Evolutionary conservation across 2,113 vertebrate species (phyloP), one percentile per base, ranked within the genome.

Genomic region (Archocentrus centrarchus): DNA sequence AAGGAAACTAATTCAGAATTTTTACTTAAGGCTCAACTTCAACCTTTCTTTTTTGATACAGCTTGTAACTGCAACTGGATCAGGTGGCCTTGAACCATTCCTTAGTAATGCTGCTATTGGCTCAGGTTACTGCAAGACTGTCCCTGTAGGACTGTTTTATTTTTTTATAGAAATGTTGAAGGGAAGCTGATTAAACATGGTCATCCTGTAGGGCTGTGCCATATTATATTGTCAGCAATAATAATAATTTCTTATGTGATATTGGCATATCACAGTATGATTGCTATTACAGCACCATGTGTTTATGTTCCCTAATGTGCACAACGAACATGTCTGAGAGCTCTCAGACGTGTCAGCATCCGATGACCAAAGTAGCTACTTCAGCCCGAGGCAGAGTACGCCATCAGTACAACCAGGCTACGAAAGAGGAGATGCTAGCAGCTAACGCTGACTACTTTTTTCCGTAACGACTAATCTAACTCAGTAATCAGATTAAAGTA

Each of bases 61-160:
- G 0, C 27, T 68, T 68, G 1, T 13, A 13, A 8, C 4, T 44
- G 41, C 3, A 4, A 44, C 41, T 44, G 41, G 41, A 44, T 44
- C 41, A 44, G 18, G 41, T 47, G 3, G 50, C 9, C 64, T 22
- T 27, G 22, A 68, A 7, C 22, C 22, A 47, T 47, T 27, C 64
- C 8, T 68, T 68, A 68, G 41, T 3, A 47, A 30, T 4, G 64
- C 41, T 30, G 64, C 15, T 68, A 2, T 47, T 0, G 0, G 64
- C 64, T 47, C 64, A 68, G 41, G 22, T 41, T 50, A 5, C 2
- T 6, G 15, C 5, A 6, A 17, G 27, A 47, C 11, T 47, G 14
- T 6, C 5, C 15, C 15, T 50, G 41, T 70, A 37, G 7, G 35
- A 37, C 35, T 37, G 35, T 9, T 2, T 50, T 47, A 15, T 7